phyloP scores from a whole-genome alignment of 2,113 vertebrate species.

The Ochotona princeps region DNA sequence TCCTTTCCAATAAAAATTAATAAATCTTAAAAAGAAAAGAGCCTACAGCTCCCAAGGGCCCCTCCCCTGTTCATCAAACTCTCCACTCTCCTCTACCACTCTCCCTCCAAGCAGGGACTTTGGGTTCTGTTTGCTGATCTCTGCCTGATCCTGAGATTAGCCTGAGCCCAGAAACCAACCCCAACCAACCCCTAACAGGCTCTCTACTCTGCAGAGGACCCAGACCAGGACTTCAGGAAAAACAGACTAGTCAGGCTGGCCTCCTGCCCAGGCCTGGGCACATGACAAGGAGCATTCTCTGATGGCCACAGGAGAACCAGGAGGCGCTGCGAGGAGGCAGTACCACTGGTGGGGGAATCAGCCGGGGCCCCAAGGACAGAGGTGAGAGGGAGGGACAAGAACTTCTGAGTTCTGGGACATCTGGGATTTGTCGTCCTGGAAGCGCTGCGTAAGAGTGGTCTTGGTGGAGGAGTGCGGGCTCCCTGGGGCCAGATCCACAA shows the following conservation, averaged over 20 bases:
- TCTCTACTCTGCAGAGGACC: not conserved
- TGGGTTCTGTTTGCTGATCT: not conserved
- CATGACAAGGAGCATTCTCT: not conserved
- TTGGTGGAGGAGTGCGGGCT: not conserved
- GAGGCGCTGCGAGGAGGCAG: not conserved
- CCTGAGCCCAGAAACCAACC: not conserved
- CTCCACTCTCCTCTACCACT: not conserved
- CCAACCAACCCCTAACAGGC: not conserved
- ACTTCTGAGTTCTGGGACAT: not conserved
- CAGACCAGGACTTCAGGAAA: not conserved
- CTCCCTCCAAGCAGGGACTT: too few species aligned
- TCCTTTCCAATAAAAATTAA: too few species aligned
- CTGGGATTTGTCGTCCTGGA: not conserved
- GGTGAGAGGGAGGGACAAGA: not conserved
- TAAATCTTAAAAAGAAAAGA: too few species aligned
- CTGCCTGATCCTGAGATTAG: not conserved
- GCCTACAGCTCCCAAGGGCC: not conserved
- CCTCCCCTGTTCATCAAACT: too few species aligned
- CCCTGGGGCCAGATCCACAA: not conserved
- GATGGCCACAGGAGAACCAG: not conserved
- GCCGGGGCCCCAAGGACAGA: not conserved
- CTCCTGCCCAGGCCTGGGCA: not conserved
- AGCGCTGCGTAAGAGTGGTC: not conserved
- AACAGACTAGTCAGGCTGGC: not conserved
- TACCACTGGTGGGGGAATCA: not conserved